A percentile compares a stretch with the other conserved stretches of the same genome.
Conservation (phyloP, 2,797 vertebrate species). For the Ceyx erithaca region DNA sequence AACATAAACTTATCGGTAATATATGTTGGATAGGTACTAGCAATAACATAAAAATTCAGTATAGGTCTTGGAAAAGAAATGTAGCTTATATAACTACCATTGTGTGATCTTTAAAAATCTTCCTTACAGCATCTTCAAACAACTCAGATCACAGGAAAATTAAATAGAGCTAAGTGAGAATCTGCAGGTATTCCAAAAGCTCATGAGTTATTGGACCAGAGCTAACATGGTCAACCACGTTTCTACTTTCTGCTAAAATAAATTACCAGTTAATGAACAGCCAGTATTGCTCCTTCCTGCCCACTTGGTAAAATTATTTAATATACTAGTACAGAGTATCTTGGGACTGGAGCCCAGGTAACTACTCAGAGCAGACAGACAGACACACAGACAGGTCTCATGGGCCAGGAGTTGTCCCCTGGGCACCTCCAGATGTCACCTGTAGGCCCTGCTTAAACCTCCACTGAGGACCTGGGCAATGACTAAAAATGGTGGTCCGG, state of each 20-base stretch:
- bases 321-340: rapidly evolving
- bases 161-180: background rate
- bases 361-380: background rate
- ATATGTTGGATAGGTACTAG: background rate
- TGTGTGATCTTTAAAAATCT: background rate
- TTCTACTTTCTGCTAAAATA: background rate
- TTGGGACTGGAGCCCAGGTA: background rate
- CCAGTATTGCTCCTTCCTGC: background rate
- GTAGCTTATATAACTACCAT: background rate
- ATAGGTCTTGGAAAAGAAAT: background rate
- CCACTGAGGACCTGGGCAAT: background rate
- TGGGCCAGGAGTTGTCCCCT: background rate
- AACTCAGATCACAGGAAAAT: background rate
- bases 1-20: background rate
- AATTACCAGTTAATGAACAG: background rate
- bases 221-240: rapidly evolving
- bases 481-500: background rate
- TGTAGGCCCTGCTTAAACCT: background rate
- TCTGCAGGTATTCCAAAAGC: background rate
- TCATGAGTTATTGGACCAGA: background rate
- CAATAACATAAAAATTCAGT: background rate
- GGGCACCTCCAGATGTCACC: rapidly evolving
- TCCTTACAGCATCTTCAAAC: background rate
- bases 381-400: background rate
- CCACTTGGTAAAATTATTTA: background rate